These are phyloP conservation scores for Melanotus villosus DNA, from an alignment of 2,888 invertebrate genomes.

Conservation along the genomic window DNA sequence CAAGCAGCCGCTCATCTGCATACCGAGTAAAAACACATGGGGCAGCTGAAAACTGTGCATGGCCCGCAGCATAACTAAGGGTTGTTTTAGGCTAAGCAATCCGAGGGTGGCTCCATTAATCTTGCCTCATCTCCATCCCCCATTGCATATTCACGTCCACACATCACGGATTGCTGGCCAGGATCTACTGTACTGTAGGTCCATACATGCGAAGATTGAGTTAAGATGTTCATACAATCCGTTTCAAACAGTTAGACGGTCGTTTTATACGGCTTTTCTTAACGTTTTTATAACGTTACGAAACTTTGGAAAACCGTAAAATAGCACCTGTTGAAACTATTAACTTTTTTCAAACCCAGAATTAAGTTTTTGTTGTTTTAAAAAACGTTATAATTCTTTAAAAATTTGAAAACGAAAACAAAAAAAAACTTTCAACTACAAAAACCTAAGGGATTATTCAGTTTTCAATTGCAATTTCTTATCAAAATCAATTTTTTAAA, in stretches of 20 bases:
- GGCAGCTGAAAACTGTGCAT: constrained; percentile 51
- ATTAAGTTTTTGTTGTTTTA: no score
- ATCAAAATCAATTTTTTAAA: no score
- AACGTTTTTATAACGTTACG: no score
- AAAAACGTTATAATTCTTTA: no score
- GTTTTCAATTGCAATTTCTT: no score
- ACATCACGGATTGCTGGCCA: constrained; percentile 66
- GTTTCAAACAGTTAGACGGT: constrained; percentile 20
- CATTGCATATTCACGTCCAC: constrained; percentile 70
- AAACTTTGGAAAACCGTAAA: no score
- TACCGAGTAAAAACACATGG: constrained; percentile 52
- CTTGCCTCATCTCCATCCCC: constrained; percentile 68
- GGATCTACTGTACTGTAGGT: constrained; percentile 54
- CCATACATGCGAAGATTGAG: constrained; percentile 64
- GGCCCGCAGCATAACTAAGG: constrained; percentile 64
- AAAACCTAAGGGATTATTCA: no score
- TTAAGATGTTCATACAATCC: constrained; percentile 59
- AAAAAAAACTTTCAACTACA: no score
- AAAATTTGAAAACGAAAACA: no score
- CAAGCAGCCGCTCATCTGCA: constrained; percentile 53
- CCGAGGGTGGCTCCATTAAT: constrained; percentile 67
- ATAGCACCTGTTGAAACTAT: no score
- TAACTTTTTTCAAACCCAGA: no score
- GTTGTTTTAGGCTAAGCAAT: constrained; percentile 66
- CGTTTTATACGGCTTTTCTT: no score